These are phyloP conservation scores for Hemithea aestivaria DNA, from an alignment of 2,888 invertebrate species.

Conservation along the genomic window DNA sequence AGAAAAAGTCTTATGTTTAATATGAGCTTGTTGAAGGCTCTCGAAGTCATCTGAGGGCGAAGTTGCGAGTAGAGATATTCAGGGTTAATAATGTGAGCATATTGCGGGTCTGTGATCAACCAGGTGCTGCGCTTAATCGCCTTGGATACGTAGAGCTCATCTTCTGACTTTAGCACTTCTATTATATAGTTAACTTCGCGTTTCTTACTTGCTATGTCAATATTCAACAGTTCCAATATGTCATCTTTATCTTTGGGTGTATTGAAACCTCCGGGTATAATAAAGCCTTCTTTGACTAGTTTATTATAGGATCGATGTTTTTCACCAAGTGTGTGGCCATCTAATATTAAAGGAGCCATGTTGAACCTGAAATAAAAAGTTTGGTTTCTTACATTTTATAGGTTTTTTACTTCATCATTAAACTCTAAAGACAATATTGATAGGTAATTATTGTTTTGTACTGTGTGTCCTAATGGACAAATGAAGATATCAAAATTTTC, in stretches of 20 bases:
- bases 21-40: conserved; percentile 49
- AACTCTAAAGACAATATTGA: too few species aligned
- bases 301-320: conserved; percentile 31
- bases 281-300: conserved; percentile 20
- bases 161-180: conserved; percentile 39
- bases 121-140: conserved; percentile 51
- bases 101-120: conserved; percentile 51
- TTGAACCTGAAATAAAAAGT: conserved; percentile 12
- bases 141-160: conserved; percentile 50
- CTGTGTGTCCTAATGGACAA: too few species aligned
- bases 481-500: too few species aligned
- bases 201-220: conserved; percentile 40
- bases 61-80: conserved; percentile 43
- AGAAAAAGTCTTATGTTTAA: conserved; percentile 48
- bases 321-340: conserved; percentile 39
- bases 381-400: too few species aligned
- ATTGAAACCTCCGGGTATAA: conserved; percentile 3
- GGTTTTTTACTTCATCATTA: background rate
- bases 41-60: conserved; percentile 48
- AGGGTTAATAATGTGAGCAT: conserved; percentile 53
- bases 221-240: conserved; percentile 43
- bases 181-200: conserved; percentile 40
- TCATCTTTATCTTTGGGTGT: conserved; percentile 20
- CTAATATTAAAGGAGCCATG: conserved; percentile 43
- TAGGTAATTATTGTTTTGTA: too few species aligned